Base-by-base conservation (phyloP, 2,797 vertebrate genomes). In the Xenentodon cancila region DNA sequence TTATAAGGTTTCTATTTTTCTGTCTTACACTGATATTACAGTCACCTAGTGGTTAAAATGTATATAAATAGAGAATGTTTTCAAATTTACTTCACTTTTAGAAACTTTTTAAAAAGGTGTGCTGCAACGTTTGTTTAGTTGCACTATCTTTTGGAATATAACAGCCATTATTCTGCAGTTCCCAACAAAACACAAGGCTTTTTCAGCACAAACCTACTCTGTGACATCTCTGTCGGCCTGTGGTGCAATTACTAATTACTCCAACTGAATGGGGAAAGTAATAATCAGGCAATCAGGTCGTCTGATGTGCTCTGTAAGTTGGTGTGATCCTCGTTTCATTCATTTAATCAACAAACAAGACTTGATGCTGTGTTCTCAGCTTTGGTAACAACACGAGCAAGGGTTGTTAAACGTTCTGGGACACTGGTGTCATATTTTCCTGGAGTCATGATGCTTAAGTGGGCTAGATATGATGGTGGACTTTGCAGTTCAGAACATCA, bases 251-350 rank as follows among this genome's bases (percentile, higher is more conserved):
- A 58, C 67, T 81, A 79, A 71, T 15, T 46, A 53, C 34, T 22
- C 9, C 75, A 85, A 87, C 65, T 75, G 80, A 78, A 73, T 68
- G 48, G 75, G 81, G 81, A 56, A 69, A 68, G 83, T 19, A 59
- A 79, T 70, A 60, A 77, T 71, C 2, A 0, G 62, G 15, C 15
- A 75, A 88, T 86, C 79, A 80, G 61, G 32, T 54, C 43, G 72
- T 77, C 75, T 82, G 63, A 77, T 69, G 60, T 22, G 68, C 75
- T 71, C 65, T 59, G 78, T 55, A 74, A 37, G 37, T 81, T 76
- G 81, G 65, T 68, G 69, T 73, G 79, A 81, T 85, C 71, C 65
- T 56, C 53, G 48, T 77, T 76, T 79, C 63, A 84, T 85, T 20
- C 4, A 75, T 69, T 82, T 75, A 69, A 84, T 79, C 64, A 79